Conservation (phyloP, 2,888 invertebrate species). For the Eupithecia vulgata region DNA sequence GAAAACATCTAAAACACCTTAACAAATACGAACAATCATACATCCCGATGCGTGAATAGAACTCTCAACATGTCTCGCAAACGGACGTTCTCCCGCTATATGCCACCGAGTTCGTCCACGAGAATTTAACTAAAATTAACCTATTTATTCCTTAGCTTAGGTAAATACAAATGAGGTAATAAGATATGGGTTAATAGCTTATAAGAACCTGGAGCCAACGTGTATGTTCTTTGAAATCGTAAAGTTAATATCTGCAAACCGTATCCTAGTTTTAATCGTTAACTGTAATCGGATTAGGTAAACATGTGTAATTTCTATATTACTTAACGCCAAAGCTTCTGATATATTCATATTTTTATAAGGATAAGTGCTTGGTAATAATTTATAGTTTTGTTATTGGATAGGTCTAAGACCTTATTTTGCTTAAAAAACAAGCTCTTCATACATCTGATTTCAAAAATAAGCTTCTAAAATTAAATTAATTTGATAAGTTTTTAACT, state of each 20-base stretch:
- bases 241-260: conserved; percentile 59
- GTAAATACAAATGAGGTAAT: neutral
- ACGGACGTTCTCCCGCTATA: no score
- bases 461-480: no score
- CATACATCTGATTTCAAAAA: no score
- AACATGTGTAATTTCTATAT: conserved; percentile 27
- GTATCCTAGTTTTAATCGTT: conserved; percentile 42
- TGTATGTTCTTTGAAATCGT: conserved; percentile 61
- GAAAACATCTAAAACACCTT: no score
- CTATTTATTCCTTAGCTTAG: neutral
- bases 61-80: no score
- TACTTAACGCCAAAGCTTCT: neutral
- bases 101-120: no score
- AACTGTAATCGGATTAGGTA: conserved; percentile 35
- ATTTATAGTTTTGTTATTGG: neutral
- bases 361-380: neutral
- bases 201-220: conserved; percentile 61
- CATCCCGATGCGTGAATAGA: no score
- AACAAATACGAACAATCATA: no score
- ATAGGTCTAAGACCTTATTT: no score
- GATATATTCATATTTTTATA: neutral
- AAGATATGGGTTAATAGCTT: conserved; percentile 62
- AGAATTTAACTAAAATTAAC: no score
- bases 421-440: no score
- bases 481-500: no score